Evolutionary conservation across 2,797 vertebrate genomes (phyloP).

Genomic region (Odontamblyopus lacepedii): DNA sequence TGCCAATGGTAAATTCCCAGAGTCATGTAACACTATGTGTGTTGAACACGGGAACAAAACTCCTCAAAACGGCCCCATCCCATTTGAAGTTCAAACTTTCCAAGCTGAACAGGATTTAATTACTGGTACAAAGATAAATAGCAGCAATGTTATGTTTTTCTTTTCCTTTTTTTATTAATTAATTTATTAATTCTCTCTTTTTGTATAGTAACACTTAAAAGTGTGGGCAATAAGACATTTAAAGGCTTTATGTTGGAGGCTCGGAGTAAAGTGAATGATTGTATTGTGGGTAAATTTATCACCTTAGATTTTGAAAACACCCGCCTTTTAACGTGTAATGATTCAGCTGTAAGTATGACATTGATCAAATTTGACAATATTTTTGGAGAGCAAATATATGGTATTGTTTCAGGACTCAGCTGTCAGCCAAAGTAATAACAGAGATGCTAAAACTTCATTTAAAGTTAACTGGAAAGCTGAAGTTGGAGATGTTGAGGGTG

Average conservation of each 20-base stretch:
- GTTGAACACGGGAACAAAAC: rapidly evolving
- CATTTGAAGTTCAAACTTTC: background rate
- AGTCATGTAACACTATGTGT: slow-evolving; percentile 22
- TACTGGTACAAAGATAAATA: slow-evolving; percentile 36
- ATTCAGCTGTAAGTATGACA: slow-evolving; percentile 11
- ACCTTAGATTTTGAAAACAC: rapidly evolving
- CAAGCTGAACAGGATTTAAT: background rate
- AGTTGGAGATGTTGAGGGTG: rapidly evolving
- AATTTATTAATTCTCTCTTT: background rate
- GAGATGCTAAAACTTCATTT: rapidly evolving
- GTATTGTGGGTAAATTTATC: slow-evolving; percentile 31
- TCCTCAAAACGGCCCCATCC: rapidly evolving
- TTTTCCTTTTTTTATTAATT: slow-evolving; percentile 1
- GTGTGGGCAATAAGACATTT: rapidly evolving
- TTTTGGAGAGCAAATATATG: background rate
- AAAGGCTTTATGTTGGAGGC: slow-evolving; percentile 54
- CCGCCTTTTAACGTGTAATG: background rate
- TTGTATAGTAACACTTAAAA: slow-evolving; percentile 44
- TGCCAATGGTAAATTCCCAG: rapidly evolving
- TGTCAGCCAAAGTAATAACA: slow-evolving; percentile 10
- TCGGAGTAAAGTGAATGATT: background rate
- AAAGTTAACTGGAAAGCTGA: slow-evolving; percentile 34
- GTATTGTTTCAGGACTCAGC: slow-evolving; percentile 36
- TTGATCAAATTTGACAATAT: background rate
- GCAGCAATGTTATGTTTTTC: background rate